A percentile compares a stretch with the other conserved stretches of the same genome.
These are phyloP conservation scores for Arnoldichthys spilopterus DNA, from an alignment of 2,797 vertebrate species.

Conservation along the genomic window DNA sequence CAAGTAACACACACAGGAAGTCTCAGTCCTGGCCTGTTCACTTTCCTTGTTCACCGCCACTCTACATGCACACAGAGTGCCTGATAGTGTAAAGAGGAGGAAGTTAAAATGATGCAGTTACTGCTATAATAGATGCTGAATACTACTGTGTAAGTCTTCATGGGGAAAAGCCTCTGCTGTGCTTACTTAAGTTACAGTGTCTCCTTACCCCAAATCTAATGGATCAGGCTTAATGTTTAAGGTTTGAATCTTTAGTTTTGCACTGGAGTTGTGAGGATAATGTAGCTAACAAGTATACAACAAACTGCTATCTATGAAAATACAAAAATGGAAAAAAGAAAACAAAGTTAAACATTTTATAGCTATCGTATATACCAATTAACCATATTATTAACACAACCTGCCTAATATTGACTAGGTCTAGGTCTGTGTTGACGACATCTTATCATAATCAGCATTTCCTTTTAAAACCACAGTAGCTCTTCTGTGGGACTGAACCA, in stretches of 20 bases:
- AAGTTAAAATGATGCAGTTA: conserved; percentile 23
- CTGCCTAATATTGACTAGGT: too few species aligned
- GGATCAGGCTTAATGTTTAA: neutral
- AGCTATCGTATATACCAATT: neutral
- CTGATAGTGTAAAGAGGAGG: neutral
- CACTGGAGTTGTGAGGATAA: neutral
- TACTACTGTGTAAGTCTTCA: neutral
- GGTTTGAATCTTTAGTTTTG: neutral
- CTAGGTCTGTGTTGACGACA: too few species aligned
- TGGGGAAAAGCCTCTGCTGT: neutral
- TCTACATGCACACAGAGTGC: neutral
- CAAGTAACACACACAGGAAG: conserved; percentile 20
- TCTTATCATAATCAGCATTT: too few species aligned
- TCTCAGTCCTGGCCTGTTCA: conserved; percentile 22
- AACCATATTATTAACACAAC: too few species aligned
- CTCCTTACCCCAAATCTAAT: neutral
- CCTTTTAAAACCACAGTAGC: too few species aligned
- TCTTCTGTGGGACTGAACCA: too few species aligned
- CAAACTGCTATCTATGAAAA: neutral
- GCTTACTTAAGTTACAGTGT: neutral
- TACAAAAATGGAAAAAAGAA: too few species aligned
- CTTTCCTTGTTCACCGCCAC: neutral
- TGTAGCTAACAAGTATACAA: neutral
- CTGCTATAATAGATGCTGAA: neutral
- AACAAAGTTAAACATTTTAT: too few species aligned